Conservation (phyloP, 2,797 vertebrate genomes). For the Linurgus olivaceus region DNA sequence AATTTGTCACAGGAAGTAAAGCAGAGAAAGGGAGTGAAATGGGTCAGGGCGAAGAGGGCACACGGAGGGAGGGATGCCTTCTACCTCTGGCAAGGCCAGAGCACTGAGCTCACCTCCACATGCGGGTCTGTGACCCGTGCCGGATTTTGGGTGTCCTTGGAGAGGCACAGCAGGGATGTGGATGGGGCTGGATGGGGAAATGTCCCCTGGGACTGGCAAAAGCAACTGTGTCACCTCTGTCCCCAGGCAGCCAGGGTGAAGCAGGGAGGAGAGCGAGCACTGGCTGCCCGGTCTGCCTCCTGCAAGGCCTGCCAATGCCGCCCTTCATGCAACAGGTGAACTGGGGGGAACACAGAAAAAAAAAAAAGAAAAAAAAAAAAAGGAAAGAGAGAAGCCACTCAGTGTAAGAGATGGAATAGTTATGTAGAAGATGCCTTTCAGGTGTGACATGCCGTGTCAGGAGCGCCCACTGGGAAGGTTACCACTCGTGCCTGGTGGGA, state of each 20-base stretch:
- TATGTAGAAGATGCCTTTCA: background rate
- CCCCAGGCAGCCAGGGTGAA: fast-evolving
- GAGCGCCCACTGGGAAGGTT: background rate
- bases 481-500: fast-evolving
- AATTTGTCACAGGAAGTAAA: constrained; percentile 1
- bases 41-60: background rate
- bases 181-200: background rate
- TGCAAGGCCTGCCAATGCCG: background rate
- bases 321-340: background rate
- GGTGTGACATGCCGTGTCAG: fast-evolving
- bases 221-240: background rate
- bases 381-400: background rate
- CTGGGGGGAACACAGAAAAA: background rate
- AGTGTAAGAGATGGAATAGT: background rate
- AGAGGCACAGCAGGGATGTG: fast-evolving
- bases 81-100: fast-evolving
- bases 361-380: fast-evolving
- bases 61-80: background rate
- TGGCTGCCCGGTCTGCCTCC: background rate
- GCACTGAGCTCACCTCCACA: background rate
- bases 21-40: background rate
- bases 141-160: fast-evolving
- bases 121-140: fast-evolving
- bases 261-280: fast-evolving
- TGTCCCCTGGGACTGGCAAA: background rate